Base-by-base conservation (phyloP, 1,140 invertebrate genomes). In the Cherax destructor region DNA sequence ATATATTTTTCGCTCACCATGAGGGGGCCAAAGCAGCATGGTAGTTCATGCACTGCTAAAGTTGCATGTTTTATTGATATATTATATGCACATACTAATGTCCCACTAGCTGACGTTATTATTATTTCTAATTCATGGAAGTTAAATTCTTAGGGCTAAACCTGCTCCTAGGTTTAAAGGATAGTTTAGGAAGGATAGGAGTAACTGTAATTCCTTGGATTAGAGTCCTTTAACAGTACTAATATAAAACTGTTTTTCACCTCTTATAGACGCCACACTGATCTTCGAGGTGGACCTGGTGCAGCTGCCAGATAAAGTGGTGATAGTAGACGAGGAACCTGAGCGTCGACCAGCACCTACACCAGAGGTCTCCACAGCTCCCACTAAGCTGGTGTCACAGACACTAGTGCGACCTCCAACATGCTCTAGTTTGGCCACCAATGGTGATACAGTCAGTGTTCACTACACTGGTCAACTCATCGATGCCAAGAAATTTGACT, bases 251-350 rank as follows among this genome's bases (percentile, higher is more conserved):
- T 1, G 2, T 41, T 41, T 41, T n/a, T 69, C 65, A 21, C 65
- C 30, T 74, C 7, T 30, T 11, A n/a, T 93, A 56, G 94, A 93
- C 41, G 93, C 94, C 9, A 94, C 94, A 11, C 93, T 95, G n/a
- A 92, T 93, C 21, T 95, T 95, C 93, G 94, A 95, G 72, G 94
- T 94, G 61, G 94, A 95, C 83, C 88, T 94, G 3, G 52, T 94
- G 49, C 89, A 93, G 69, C 93, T 94, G 84, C 92, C 94, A 59
- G 93, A 94, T 76, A 94, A 88, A 56, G 47, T 56, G n/a, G 59
- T 83, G 21, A 81, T 18, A 41, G 79, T 52, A 30, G 87, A 80
- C 24, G 91, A 90, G 50, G 21, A 83, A 52, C 87, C 83, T 18
- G 65, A 88, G 83, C 83, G 91, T 47, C 56, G 88, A 49, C 80